Evolutionary conservation across 2,888 invertebrate genomes (phyloP).

Genomic region (Parnassius smintheus): DNA sequence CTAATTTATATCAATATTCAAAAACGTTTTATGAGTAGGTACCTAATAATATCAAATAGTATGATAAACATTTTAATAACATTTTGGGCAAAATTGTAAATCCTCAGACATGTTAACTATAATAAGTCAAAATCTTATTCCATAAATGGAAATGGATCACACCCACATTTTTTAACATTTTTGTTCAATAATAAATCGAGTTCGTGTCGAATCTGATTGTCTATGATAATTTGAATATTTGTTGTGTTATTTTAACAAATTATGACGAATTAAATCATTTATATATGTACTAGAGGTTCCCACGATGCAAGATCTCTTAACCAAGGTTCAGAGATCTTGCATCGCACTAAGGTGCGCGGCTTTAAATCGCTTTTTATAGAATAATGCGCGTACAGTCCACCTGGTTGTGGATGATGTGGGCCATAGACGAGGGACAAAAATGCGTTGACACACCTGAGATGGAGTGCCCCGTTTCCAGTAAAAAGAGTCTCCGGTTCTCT

Average conservation of each 20-base stretch:
- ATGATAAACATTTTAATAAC: not conserved
- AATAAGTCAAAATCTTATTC: slow-evolving; percentile 40
- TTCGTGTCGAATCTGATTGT: slow-evolving; percentile 80
- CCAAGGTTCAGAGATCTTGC: slow-evolving; percentile 43
- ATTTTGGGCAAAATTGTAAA: slow-evolving; percentile 2
- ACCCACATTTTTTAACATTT: slow-evolving; percentile 63
- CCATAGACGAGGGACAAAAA: no score
- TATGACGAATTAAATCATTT: slow-evolving; percentile 76
- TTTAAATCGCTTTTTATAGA: slow-evolving; percentile 37
- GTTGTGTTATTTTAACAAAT: slow-evolving; percentile 76
- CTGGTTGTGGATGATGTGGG: no score
- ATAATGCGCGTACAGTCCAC: no score
- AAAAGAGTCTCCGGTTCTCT: no score
- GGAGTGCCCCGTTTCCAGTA: no score
- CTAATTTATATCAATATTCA: no score
- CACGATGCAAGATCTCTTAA: slow-evolving; percentile 72
- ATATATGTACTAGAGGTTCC: slow-evolving; percentile 68
- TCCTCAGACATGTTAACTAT: slow-evolving; percentile 21
- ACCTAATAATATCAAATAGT: not conserved
- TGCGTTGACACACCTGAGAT: no score
- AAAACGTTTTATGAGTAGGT: no score
- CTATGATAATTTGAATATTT: slow-evolving; percentile 77
- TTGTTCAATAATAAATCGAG: slow-evolving; percentile 70
- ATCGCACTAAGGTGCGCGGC: slow-evolving; percentile 26
- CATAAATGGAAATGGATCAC: slow-evolving; percentile 41